Evolutionary conservation across 2,797 vertebrate species (phyloP).

Genomic region (Syngnathus acus): DNA sequence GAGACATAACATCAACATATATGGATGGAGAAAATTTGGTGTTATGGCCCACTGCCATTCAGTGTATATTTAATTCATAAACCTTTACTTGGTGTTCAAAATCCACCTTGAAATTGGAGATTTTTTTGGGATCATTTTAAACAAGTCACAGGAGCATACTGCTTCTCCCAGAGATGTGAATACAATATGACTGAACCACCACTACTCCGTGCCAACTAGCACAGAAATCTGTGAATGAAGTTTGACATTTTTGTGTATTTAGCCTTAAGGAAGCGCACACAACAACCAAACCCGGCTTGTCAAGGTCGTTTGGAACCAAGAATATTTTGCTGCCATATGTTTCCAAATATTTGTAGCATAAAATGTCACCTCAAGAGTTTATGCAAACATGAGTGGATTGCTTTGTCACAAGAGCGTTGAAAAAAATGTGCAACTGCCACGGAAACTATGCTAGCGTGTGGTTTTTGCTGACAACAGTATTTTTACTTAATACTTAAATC

Average conservation of each 20-base stretch:
- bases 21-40: background rate
- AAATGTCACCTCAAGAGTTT: slow-evolving; percentile 13
- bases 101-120: slow-evolving; percentile 36
- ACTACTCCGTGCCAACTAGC: slow-evolving; percentile 33
- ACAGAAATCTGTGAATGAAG: slow-evolving; percentile 51
- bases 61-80: slow-evolving; percentile 14
- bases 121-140: slow-evolving; percentile 55
- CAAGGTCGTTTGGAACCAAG: slow-evolving; percentile 30
- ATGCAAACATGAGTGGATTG: slow-evolving; percentile 8
- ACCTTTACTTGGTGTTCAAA: slow-evolving; percentile 37
- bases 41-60: background rate
- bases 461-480: background rate
- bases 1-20: background rate
- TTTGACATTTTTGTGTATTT: slow-evolving; percentile 36
- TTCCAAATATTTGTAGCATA: slow-evolving; percentile 15
- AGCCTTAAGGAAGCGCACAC: slow-evolving; percentile 28
- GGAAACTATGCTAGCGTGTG: background rate
- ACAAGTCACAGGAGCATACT: slow-evolving; percentile 53
- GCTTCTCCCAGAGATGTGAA: slow-evolving; percentile 38
- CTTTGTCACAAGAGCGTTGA: background rate
- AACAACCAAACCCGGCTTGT: slow-evolving; percentile 40
- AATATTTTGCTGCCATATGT: slow-evolving; percentile 33
- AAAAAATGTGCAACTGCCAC: background rate
- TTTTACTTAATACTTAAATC: background rate
- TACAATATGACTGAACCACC: slow-evolving; percentile 48